Percentiles rank a stretch among this genome's conserved stretches.
These are phyloP conservation scores for Conus betulinus DNA, from an alignment of 1,140 invertebrate genomes.

Conservation along the genomic window DNA sequence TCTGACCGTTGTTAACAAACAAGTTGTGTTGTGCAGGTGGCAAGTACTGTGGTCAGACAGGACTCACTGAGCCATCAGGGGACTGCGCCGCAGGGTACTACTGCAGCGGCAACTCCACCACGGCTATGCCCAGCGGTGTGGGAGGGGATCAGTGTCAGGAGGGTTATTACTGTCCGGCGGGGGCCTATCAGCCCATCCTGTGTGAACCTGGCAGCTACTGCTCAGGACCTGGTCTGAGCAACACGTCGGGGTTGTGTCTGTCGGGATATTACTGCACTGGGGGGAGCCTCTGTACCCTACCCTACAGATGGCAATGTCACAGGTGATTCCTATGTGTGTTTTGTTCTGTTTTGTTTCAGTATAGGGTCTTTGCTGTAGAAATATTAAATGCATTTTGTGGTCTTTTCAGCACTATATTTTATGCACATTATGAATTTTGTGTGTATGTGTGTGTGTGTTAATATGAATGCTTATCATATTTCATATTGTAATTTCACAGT, in stretches of 20 bases:
- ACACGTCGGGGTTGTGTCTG: conserved; percentile 60
- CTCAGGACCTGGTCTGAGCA: conserved; percentile 56
- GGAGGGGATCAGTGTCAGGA: conserved; percentile 56
- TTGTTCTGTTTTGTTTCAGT: no score
- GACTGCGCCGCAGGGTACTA: conserved; percentile 67
- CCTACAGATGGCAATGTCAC: conserved; percentile 70
- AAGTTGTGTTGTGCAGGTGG: conserved; percentile 57
- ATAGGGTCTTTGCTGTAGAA: no score
- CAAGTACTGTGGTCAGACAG: conserved; percentile 59
- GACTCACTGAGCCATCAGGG: conserved; percentile 56
- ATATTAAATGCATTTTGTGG: no score
- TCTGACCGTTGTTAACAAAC: no score
- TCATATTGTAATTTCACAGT: no score
- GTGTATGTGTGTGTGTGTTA: no score
- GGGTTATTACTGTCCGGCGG: conserved; percentile 64
- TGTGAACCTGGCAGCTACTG: conserved; percentile 68
- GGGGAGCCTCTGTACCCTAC: conserved; percentile 57
- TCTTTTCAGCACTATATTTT: no score
- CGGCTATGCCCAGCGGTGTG: conserved; percentile 49
- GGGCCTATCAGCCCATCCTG: conserved; percentile 54
- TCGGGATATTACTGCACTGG: conserved; percentile 67
- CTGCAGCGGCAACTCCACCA: conserved; percentile 60
- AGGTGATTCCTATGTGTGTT: conserved; percentile 47
- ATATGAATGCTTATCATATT: no score
- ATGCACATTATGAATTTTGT: no score